phyloP scores from a whole-genome alignment of 2,797 vertebrate genomes.

The Syngnathus acus region DNA sequence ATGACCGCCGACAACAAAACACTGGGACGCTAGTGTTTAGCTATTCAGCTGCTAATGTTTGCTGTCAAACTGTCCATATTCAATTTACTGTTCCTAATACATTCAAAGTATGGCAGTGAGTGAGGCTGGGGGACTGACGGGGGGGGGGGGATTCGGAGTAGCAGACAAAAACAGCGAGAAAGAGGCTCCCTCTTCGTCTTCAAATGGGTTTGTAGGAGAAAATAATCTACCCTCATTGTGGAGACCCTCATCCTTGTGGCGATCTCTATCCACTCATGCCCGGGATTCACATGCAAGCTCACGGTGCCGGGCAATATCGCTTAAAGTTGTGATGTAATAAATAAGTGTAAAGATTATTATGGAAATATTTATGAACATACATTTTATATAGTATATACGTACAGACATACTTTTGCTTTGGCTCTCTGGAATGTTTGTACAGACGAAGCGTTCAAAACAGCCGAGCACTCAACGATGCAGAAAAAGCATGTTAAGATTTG shows the following conservation, averaged over 20 bases:
- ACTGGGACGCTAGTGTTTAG: slow-evolving; percentile 18
- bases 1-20: slow-evolving; percentile 8
- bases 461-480: slow-evolving; percentile 25
- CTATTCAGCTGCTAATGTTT: slow-evolving; percentile 30
- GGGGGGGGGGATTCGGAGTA: slow-evolving; percentile 18
- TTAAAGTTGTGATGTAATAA: background rate
- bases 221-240: slow-evolving; percentile 66
- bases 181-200: slow-evolving; percentile 25
- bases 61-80: slow-evolving; percentile 38
- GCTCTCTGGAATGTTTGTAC: background rate
- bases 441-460: slow-evolving; percentile 8
- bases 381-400: background rate
- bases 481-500: slow-evolving; percentile 39
- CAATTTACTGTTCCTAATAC: slow-evolving; percentile 33
- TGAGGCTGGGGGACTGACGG: background rate
- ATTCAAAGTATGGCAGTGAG: slow-evolving; percentile 36
- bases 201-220: slow-evolving; percentile 20
- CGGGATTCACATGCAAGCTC: slow-evolving; percentile 52
- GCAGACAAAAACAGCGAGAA: slow-evolving; percentile 22
- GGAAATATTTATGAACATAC: background rate
- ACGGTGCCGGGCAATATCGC: background rate
- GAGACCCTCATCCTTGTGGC: slow-evolving; percentile 54
- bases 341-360: background rate
- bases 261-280: slow-evolving; percentile 46
- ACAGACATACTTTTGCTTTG: background rate